These are phyloP conservation scores for Philotrypesis tridentata DNA, from an alignment of 1,140 invertebrate species.

Conservation along the genomic window DNA sequence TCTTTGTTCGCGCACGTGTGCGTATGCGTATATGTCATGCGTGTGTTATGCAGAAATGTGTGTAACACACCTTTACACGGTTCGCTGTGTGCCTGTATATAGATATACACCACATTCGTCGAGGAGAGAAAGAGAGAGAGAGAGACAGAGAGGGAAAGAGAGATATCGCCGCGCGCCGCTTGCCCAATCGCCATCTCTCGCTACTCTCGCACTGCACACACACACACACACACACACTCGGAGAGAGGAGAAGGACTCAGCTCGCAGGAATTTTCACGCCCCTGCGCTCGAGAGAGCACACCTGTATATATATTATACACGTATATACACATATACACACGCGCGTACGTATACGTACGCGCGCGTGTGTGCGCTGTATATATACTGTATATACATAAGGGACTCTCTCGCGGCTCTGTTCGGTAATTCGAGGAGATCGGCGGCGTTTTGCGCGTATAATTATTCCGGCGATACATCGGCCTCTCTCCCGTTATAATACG, in stretches of 20 bases:
- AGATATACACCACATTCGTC: neutral
- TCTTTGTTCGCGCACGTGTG: neutral
- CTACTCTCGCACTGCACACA: neutral
- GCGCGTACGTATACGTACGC: neutral
- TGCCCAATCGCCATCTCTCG: neutral
- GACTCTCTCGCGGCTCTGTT: no score
- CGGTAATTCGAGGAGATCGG: no score
- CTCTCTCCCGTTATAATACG: no score
- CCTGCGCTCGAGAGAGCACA: conserved; percentile 9
- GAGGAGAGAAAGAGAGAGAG: neutral
- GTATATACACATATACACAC: neutral
- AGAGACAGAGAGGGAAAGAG: neutral
- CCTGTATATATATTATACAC: neutral
- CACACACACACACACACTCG: neutral
- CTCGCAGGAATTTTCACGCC: conserved; percentile 16
- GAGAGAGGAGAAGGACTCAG: neutral
- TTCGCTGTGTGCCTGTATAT: neutral
- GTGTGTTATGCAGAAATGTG: neutral
- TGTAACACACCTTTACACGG: no score
- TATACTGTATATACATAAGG: no score
- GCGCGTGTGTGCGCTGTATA: no score
- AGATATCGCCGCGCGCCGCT: neutral
- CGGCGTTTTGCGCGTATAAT: no score
- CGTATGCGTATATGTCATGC: no score
- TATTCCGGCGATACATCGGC: no score